phyloP scores from a whole-genome alignment of 1,140 invertebrate genomes.

The Formica selysi region DNA sequence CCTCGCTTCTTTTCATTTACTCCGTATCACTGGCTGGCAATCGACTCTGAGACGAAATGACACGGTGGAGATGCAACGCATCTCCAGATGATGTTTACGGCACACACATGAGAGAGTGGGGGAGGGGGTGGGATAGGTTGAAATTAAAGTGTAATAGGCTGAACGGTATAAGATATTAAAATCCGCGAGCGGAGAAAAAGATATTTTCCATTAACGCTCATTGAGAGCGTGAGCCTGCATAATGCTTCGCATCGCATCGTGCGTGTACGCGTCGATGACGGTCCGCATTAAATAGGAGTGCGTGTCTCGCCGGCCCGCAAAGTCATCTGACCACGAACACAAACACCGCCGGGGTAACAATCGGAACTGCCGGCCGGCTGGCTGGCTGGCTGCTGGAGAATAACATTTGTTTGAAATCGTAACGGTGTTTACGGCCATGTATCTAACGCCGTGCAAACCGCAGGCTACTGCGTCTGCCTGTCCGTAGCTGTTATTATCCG shows the following conservation, averaged over 20 bases:
- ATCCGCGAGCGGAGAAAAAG: constrained; percentile 28
- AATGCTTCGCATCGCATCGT: not conserved
- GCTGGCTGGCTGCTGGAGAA: not conserved
- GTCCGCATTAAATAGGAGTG: constrained; percentile 23
- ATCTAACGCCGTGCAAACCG: constrained; percentile 36
- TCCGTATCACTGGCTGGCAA: constrained; percentile 16
- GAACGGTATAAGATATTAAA: constrained; percentile 54
- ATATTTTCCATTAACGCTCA: constrained; percentile 51
- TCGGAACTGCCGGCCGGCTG: constrained; percentile 8
- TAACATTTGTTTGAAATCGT: constrained; percentile 60
- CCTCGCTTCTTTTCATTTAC: not conserved
- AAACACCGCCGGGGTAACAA: not conserved
- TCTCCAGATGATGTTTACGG: not conserved
- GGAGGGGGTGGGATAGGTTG: not conserved
- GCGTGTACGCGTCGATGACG: not conserved
- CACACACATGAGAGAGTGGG: not conserved
- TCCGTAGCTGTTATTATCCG: constrained; percentile 19
- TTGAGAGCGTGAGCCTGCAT: constrained; percentile 5
- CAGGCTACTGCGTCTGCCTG: constrained; percentile 22
- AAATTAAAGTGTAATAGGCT: constrained; percentile 34
- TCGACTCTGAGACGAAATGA: constrained; percentile 26
- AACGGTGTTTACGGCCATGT: constrained; percentile 53
- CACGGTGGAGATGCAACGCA: not conserved
- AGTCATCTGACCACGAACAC: constrained; percentile 36
- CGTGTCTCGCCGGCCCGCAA: constrained; percentile 28